Evolutionary conservation across 2,113 vertebrate species (phyloP).

Genomic region (Chionomys nivalis): DNA sequence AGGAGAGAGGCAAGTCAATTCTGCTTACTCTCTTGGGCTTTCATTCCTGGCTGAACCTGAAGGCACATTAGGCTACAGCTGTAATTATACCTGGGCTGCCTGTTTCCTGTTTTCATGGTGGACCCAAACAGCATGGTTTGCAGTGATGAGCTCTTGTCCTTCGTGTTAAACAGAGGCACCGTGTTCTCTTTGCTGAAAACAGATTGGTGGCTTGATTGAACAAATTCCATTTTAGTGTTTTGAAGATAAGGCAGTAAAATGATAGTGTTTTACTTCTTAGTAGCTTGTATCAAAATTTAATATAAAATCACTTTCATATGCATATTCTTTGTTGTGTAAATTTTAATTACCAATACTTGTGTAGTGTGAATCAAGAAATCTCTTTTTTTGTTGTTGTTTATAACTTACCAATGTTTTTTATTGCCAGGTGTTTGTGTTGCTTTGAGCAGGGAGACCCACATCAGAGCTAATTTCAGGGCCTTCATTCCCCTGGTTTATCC

Average conservation of each 20-base stretch:
- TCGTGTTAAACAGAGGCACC: slow-evolving; percentile 49
- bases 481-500: slow-evolving; percentile 41
- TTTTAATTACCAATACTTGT: slow-evolving; percentile 56
- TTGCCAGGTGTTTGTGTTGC: slow-evolving; percentile 59
- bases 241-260: slow-evolving; percentile 55
- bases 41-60: slow-evolving; percentile 77
- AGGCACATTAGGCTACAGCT: slow-evolving; percentile 60
- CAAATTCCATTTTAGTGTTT: slow-evolving; percentile 60
- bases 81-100: slow-evolving; percentile 73
- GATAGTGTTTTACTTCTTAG: slow-evolving; percentile 46
- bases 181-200: slow-evolving; percentile 63
- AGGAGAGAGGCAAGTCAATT: slow-evolving; percentile 69
- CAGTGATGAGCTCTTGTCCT: slow-evolving; percentile 55
- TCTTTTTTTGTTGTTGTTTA: slow-evolving; percentile 54
- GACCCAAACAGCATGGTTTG: slow-evolving; percentile 73
- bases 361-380: slow-evolving; percentile 61
- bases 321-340: slow-evolving; percentile 59
- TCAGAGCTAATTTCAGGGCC: slow-evolving; percentile 45
- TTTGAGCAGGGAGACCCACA: slow-evolving; percentile 50
- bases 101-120: slow-evolving; percentile 77
- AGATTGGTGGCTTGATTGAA: slow-evolving; percentile 63
- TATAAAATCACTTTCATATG: slow-evolving; percentile 41
- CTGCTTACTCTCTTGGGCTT: slow-evolving; percentile 69
- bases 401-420: slow-evolving; percentile 65
- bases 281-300: slow-evolving; percentile 43